phyloP scores from a whole-genome alignment of 2,888 invertebrate genomes.

The Hanleya hanleyi region DNA sequence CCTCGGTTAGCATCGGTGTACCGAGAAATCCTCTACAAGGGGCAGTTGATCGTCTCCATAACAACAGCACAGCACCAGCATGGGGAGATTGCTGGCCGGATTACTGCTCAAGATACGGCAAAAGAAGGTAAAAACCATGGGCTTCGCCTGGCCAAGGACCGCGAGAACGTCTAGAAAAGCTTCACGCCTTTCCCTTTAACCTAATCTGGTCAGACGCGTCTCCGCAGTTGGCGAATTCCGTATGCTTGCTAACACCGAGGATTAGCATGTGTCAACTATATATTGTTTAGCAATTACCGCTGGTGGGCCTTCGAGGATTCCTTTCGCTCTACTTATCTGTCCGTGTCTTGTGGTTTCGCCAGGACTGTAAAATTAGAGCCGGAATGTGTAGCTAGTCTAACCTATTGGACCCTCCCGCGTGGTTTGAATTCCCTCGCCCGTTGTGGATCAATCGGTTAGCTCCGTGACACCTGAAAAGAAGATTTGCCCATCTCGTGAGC shows the following conservation, averaged over 20 bases:
- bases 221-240: no score
- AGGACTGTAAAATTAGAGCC: no score
- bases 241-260: background rate
- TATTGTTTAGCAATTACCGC: conserved; percentile 1
- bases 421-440: no score
- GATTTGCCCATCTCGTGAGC: background rate
- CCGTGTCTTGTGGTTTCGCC: no score
- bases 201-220: no score
- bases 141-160: no score
- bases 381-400: no score
- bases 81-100: conserved; percentile 34
- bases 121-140: conserved; percentile 28
- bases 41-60: conserved; percentile 35
- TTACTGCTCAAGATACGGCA: conserved; percentile 15
- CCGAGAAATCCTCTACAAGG: conserved; percentile 39
- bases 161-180: no score
- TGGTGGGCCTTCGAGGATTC: background rate
- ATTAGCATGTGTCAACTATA: background rate
- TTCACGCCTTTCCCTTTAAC: no score
- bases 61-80: conserved; percentile 31
- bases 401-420: no score
- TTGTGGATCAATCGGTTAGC: background rate
- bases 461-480: background rate
- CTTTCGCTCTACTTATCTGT: no score
- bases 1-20: conserved; percentile 39